phyloP scores from a whole-genome alignment of 2,888 invertebrate species.

The Portevinia maculata region DNA sequence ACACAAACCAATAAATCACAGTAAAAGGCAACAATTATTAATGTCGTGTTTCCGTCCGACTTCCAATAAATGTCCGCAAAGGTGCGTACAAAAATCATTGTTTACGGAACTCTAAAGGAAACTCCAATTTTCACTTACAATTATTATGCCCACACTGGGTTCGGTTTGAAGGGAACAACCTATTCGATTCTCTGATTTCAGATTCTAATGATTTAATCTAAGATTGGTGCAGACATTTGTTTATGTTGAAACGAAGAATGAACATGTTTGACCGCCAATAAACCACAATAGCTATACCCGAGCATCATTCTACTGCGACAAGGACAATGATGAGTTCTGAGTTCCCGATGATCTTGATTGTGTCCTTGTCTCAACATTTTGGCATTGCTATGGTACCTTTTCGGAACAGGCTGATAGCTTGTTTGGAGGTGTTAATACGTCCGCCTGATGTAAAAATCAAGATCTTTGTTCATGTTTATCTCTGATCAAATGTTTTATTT shows the following conservation, averaged over 20 bases:
- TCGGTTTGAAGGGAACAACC: conserved; percentile 38
- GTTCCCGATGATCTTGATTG: conserved; percentile 54
- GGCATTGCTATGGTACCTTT: conserved; percentile 37
- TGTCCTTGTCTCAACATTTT: conserved; percentile 66
- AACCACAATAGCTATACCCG: conserved; percentile 58
- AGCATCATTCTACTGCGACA: conserved; percentile 10
- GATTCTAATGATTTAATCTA: conserved; percentile 48
- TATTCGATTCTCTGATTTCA: conserved; percentile 13
- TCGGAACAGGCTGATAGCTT: conserved; percentile 29
- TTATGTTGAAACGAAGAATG: conserved; percentile 42
- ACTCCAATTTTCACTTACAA: conserved; percentile 1
- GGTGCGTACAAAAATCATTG: conserved; percentile 42
- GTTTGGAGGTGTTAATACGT: conserved; percentile 71
- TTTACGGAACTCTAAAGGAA: conserved; percentile 6
- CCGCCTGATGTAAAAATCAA: conserved; percentile 67
- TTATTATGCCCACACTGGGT: conserved; percentile 24
- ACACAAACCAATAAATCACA: conserved; percentile 48
- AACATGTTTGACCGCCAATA: conserved; percentile 60
- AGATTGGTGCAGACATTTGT: conserved; percentile 45
- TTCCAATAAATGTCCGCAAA: conserved; percentile 29
- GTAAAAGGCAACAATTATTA: conserved; percentile 40
- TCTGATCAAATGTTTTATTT: conserved; percentile 67
- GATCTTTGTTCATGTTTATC: conserved; percentile 61
- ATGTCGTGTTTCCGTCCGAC: conserved; percentile 45
- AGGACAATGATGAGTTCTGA: conserved; percentile 46